Base-by-base conservation (phyloP, 2,113 vertebrate species). In the Alligator sinensis region DNA sequence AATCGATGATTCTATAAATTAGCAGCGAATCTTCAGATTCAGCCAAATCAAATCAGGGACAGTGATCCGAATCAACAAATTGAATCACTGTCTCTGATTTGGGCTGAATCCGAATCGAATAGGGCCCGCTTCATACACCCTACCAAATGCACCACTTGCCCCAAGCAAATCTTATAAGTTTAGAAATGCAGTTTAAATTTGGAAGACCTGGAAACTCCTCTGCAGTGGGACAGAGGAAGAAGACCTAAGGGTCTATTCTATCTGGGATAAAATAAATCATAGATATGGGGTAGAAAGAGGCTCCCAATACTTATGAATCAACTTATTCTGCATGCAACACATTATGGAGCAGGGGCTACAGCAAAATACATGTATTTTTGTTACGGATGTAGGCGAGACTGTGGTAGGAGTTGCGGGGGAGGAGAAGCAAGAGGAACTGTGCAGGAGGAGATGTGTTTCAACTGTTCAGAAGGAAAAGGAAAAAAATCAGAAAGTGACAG, bases 401-500 rank as follows among this genome's bases (percentile, higher is more conserved):
- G 63, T 58, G 62, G 75, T 27, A 27, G 93, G 94, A 89, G 76
- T 62, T 74, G 21, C 27, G 79, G 92, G 88, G 93, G 93, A 96
- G 54, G 84, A 86, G 61, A 82, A 47, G 76, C 66, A 81, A 70
- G 68, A 21, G 9, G 64, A 94, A 84, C 13, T n/a, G 68, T 66
- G 72, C 77, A 93, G 84, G 96, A 96, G 85, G 86, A 91, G 28
- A 90, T 81, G 55, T 18, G n/a, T 87, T 92, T 84, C 77, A 95
- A 68, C 28, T 89, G 77, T 82, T 95, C 79, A 59, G 25, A 83
- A 94, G 25, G 24, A 62, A 96, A 91, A 80, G 57, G 11, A 90
- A 92, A 87, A 6, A 75, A 64, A 10, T 90, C 47, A 70, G 10
- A 84, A 97, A 94, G 28, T 27, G 78, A 86, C 60, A 88, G 68